A percentile compares a stretch with the other conserved stretches of the same genome.
Evolutionary conservation across 2,888 invertebrate genomes (phyloP).

Genomic region (Drosophila kuntzei): DNA sequence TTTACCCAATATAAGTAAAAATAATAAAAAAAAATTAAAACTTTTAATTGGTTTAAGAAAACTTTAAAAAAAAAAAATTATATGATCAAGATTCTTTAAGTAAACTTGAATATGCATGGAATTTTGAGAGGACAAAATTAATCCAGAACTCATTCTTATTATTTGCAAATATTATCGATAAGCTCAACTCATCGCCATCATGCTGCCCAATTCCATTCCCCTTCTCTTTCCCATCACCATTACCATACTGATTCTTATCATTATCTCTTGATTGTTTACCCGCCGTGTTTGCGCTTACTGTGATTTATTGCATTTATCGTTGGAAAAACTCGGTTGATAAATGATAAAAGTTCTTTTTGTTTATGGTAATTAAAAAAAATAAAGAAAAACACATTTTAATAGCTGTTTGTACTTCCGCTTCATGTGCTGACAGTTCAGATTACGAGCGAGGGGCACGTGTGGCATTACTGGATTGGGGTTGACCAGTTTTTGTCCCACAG

Average conservation of each 20-base stretch:
- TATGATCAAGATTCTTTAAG: background rate
- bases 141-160: conserved; percentile 19
- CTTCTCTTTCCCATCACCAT: background rate
- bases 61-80: background rate
- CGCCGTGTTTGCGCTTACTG: conserved; percentile 46
- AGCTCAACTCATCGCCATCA: conserved; percentile 35
- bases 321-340: conserved; percentile 61
- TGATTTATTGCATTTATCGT: conserved; percentile 73
- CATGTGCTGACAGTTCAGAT: conserved; percentile 57
- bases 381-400: conserved; percentile 37
- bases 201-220: conserved; percentile 1
- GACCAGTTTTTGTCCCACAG: conserved; percentile 4
- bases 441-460: conserved; percentile 23
- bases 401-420: conserved; percentile 22
- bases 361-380: conserved; percentile 74
- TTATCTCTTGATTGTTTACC: conserved; percentile 61
- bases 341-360: conserved; percentile 75
- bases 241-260: conserved; percentile 28
- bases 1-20: too few relatives aligned
- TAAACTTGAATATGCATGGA: conserved; percentile 19
- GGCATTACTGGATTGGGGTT: conserved; percentile 3
- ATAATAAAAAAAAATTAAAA: background rate
- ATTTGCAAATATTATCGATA: conserved; percentile 24
- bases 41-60: conserved; percentile 4
- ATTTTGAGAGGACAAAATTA: conserved; percentile 17